These are phyloP conservation scores for Erannis defoliaria DNA, from an alignment of 2,888 invertebrate species.

Conservation along the genomic window DNA sequence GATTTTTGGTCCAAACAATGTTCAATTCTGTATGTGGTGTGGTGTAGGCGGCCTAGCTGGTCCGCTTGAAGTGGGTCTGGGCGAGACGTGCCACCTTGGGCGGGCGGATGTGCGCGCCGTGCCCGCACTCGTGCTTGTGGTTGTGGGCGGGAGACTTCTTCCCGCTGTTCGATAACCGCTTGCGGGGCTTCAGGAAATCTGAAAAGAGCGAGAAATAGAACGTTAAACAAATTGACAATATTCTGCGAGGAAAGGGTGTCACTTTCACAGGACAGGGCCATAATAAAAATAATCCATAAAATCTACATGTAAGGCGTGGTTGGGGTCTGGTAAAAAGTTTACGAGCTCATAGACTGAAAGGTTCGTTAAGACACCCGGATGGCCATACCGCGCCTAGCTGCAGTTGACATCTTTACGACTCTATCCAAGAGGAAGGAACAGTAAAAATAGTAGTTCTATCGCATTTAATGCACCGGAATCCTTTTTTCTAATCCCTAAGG, in stretches of 20 bases:
- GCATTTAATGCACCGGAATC: constrained; percentile 69
- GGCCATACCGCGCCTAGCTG: constrained; percentile 57
- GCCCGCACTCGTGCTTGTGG: constrained; percentile 79
- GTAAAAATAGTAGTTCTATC: constrained; percentile 64
- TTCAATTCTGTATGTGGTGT: constrained; percentile 43
- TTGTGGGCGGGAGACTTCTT: constrained; percentile 81
- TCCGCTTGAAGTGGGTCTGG: constrained; percentile 75
- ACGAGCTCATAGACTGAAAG: constrained; percentile 66
- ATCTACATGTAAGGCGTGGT: constrained; percentile 43
- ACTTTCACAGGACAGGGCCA: constrained; percentile 13
- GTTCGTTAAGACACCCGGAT: constrained; percentile 69
- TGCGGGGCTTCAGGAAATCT: constrained; percentile 90
- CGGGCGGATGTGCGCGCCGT: constrained; percentile 80
- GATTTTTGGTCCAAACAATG: constrained; percentile 54
- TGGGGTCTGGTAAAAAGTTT: constrained; percentile 56
- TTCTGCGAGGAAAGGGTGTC: constrained; percentile 29
- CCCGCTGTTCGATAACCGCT: constrained; percentile 82
- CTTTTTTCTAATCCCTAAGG: constrained; percentile 65
- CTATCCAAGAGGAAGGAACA: constrained; percentile 66
- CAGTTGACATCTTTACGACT: constrained; percentile 74
- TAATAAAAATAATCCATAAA: constrained; percentile 36
- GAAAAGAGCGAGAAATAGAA: constrained; percentile 67
- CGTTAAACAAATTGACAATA: constrained; percentile 25
- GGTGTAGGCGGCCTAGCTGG: constrained; percentile 69
- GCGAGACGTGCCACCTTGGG: constrained; percentile 80